Evolutionary conservation across 2,113 vertebrate genomes (phyloP).

Genomic region (Onychostruthus taczanowskii): DNA sequence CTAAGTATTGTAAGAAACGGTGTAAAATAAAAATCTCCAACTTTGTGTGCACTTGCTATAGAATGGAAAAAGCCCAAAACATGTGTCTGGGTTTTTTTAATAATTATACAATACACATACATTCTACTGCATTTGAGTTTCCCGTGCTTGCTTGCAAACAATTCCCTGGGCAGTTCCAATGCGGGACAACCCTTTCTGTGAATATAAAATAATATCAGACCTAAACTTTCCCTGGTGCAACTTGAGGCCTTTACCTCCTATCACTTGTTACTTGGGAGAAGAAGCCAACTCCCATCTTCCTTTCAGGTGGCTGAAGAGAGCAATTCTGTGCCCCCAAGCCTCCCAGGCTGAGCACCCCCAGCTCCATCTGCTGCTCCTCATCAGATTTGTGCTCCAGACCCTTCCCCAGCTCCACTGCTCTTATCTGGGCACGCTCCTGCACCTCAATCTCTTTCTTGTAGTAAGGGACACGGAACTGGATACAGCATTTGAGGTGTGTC

Average conservation of each 20-base stretch:
- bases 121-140: not conserved
- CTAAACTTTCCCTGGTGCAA: not conserved
- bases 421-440: rapidly evolving
- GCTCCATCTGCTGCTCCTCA: not conserved
- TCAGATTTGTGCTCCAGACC: not conserved
- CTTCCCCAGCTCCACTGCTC: not conserved
- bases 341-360: not conserved
- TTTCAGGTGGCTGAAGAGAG: not conserved
- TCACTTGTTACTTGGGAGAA: not conserved
- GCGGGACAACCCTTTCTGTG: not conserved
- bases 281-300: not conserved
- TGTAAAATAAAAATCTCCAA: not conserved
- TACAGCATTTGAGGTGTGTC: not conserved
- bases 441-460: not conserved
- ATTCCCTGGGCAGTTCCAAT: not conserved
- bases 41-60: not conserved
- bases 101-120: no score
- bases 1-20: not conserved
- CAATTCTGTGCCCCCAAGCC: not conserved
- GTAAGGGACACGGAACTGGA: no score
- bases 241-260: not conserved
- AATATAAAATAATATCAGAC: not conserved
- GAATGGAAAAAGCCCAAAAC: not conserved
- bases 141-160: not conserved
- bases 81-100: not conserved